Evolutionary conservation across 2,113 vertebrate genomes (phyloP), one percentile per base, ranked within the genome.

Genomic region (Ammodytes dubius): DNA sequence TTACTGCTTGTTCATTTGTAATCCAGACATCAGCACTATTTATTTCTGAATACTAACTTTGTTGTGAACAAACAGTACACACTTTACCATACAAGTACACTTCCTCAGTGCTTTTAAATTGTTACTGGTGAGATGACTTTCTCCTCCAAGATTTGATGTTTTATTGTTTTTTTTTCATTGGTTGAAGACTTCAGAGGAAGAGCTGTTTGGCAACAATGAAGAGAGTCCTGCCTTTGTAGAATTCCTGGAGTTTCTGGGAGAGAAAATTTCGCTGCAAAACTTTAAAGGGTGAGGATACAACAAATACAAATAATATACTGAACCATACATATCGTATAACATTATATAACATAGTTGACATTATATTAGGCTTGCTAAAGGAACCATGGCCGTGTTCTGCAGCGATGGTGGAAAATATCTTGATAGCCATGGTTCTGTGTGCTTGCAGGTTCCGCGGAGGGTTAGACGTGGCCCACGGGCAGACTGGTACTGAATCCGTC

Each of bases 391-490:
- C 52, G 52, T 49, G 47, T 19, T 63, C 56, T 78, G 69, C 71
- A 42, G 66, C 40, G 59, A 70, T 75, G 72, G 39, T 63, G 27
- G 64, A 74, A 75, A 83, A 85, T 64, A 82, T 78, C 79, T 79
- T 82, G 47, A 88, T 83, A 69, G 78, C 78, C 54, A 72, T 63
- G 86, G 52, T 53, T 72, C n/a, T 90, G 47, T 87, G 60, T 88
- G 64, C 4, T 75, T 78, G 64, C 93, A 99, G 98, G 82, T 99
- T 99, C 80, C 96, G 97, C 4, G 98, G 98, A 37, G 98, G 98
- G 53, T 94, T 99, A 85, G 98, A 99, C 0, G 98, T 99, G 92
- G 97, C 96, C 71, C 98, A 99, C 0, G 97, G 98, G 59, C 98
- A 99, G 94, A 99, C 98, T 0, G 98, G 98, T 79, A 95, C 95